Evolutionary conservation across 2,888 invertebrate genomes (phyloP).

Genomic region (Dolichopus griseipennis): DNA sequence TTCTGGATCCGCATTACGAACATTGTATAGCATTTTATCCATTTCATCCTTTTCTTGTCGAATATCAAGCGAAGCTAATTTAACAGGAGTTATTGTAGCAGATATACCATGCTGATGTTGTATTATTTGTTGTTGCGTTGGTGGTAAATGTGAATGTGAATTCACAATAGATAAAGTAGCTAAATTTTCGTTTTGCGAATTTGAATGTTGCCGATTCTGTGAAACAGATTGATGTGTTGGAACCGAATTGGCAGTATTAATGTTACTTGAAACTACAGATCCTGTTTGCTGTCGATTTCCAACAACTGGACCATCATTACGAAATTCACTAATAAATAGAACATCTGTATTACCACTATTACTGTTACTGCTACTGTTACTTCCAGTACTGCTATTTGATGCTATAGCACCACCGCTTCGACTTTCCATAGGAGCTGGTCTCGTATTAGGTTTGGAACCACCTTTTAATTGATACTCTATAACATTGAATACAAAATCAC

Average conservation of each 20-base stretch:
- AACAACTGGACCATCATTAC: conserved; percentile 36
- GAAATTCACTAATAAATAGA: conserved; percentile 43
- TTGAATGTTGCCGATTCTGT: conserved; percentile 20
- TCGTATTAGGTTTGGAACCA: conserved; percentile 37
- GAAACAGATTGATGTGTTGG: conserved; percentile 19
- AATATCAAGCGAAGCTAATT: conserved; percentile 22
- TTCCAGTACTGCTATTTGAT: conserved; percentile 18
- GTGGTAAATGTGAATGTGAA: conserved; percentile 38
- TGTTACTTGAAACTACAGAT: conserved; percentile 26
- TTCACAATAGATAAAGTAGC: conserved; percentile 64
- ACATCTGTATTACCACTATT: conserved; percentile 31
- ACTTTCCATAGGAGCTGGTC: conserved; percentile 16
- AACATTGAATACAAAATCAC: conserved; percentile 73
- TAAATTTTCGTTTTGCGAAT: conserved; percentile 42
- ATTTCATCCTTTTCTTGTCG: neutral
- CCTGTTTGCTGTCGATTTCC: conserved; percentile 24
- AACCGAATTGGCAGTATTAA: conserved; percentile 14
- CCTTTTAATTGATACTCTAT: conserved; percentile 71
- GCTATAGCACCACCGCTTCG: conserved; percentile 15
- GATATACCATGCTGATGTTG: conserved; percentile 44
- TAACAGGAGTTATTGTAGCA: conserved; percentile 58
- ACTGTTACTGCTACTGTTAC: conserved; percentile 4
- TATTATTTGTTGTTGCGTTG: conserved; percentile 27
- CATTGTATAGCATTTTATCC: conserved; percentile 18
- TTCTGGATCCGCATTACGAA: conserved; percentile 49